phyloP scores from a whole-genome alignment of 2,797 vertebrate species.

The Diglossa cyanea region DNA sequence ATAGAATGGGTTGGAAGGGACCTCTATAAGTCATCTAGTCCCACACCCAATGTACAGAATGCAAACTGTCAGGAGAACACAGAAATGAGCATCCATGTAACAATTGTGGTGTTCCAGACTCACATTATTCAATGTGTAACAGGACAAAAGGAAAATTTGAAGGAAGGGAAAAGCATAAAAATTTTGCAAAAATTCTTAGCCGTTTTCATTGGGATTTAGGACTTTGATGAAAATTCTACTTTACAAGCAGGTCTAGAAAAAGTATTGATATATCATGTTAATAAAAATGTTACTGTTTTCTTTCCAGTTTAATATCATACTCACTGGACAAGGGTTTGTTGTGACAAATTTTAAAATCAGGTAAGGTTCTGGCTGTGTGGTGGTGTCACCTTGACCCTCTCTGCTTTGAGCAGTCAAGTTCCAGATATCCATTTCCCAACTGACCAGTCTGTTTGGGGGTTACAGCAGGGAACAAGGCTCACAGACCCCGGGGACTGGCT shows the following conservation, averaged over 20 bases:
- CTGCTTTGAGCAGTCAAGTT: neutral
- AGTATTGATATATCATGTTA: neutral
- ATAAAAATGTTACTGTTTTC: neutral
- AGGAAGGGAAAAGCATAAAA: neutral
- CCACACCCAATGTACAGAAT: neutral
- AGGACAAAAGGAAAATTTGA: neutral
- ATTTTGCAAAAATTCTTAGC: neutral
- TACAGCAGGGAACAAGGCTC: neutral
- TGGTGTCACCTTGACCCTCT: neutral
- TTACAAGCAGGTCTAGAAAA: neutral
- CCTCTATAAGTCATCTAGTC: neutral
- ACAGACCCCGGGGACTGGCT: neutral
- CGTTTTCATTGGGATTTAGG: neutral
- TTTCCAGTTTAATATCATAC: constrained; percentile 60
- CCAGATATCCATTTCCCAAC: neutral
- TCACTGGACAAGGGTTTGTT: constrained; percentile 40
- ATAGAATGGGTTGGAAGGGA: neutral
- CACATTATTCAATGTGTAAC: neutral
- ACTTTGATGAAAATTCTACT: neutral
- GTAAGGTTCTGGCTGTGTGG: constrained; percentile 24
- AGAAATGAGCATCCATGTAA: neutral
- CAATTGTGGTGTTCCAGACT: neutral
- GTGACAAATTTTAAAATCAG: constrained; percentile 46
- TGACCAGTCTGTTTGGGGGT: neutral
- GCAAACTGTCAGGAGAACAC: neutral